Percentiles rank a stretch among this genome's conserved stretches.
These are phyloP conservation scores for Drosophila tripunctata DNA, from an alignment of 2,888 invertebrate species.

Conservation along the genomic window DNA sequence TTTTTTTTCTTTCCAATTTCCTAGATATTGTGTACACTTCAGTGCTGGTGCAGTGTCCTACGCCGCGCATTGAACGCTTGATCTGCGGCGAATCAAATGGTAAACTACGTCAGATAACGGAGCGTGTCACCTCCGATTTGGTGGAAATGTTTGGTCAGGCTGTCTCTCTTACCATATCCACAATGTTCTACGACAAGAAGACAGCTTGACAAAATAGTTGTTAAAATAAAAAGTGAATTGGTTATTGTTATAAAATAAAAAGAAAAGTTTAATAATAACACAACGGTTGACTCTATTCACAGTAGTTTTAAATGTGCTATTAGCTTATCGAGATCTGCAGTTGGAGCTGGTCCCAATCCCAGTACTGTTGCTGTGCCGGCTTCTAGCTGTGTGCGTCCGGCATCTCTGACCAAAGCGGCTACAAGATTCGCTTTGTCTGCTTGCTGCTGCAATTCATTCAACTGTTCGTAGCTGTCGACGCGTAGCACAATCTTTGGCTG, in stretches of 20 bases:
- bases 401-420: slow-evolving; percentile 88
- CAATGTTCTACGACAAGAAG: slow-evolving; percentile 53
- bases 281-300: slow-evolving; percentile 67
- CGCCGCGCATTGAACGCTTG: slow-evolving; percentile 87
- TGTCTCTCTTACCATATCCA: slow-evolving; percentile 83
- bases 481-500: slow-evolving; percentile 91
- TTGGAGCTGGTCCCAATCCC: slow-evolving; percentile 89
- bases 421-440: slow-evolving; percentile 86
- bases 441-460: slow-evolving; percentile 85
- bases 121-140: slow-evolving; percentile 87
- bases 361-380: slow-evolving; percentile 89
- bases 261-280: not conserved
- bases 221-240: no score
- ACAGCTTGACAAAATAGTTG: no score
- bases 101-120: slow-evolving; percentile 89
- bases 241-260: slow-evolving; percentile 5
- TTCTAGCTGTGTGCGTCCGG: slow-evolving; percentile 89
- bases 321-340: slow-evolving; percentile 86
- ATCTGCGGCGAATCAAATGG: slow-evolving; percentile 89
- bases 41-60: slow-evolving; percentile 88
- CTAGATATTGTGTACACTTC: slow-evolving; percentile 86
- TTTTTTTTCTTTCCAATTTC: not conserved
- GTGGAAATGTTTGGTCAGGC: slow-evolving; percentile 88
- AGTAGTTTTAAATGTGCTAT: slow-evolving; percentile 88
- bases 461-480: slow-evolving; percentile 85